Evolutionary conservation across 92 coral and sea anemone species (phyloP).

Genomic region (Palythoa caribaeorum): DNA sequence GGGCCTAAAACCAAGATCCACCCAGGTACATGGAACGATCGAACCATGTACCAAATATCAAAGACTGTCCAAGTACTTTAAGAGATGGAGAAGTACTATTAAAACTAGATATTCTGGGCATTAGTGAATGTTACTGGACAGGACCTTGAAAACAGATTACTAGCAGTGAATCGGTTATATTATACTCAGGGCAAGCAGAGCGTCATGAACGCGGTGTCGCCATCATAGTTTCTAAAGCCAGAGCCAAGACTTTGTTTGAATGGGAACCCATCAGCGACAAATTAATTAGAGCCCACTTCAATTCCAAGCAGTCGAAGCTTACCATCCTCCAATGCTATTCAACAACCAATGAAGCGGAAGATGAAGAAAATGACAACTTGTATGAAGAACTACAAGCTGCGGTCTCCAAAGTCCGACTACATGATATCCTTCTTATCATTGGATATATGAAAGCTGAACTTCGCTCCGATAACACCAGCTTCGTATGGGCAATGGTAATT

Average conservation of each 20-base stretch:
- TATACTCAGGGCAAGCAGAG: neutral
- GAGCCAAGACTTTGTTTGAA: neutral
- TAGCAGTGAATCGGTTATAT: too few relatives aligned
- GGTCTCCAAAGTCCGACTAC: neutral
- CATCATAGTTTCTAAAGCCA: neutral
- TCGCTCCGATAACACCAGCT: too few relatives aligned
- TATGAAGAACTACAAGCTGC: neutral
- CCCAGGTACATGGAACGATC: constrained; percentile 40
- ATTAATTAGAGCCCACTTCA: neutral
- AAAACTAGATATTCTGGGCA: neutral
- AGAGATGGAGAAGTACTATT: constrained; percentile 32
- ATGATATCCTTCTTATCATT: neutral
- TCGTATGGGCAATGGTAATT: too few relatives aligned
- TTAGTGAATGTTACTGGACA: too few relatives aligned
- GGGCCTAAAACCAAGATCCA: constrained; percentile 34
- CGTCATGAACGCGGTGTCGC: neutral
- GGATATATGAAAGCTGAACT: neutral
- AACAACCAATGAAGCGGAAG: neutral
- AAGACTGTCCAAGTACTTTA: constrained; percentile 39
- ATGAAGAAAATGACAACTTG: neutral
- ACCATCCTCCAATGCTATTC: neutral
- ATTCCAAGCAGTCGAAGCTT: neutral
- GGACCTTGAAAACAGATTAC: too few relatives aligned
- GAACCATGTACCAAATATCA: constrained; percentile 30
- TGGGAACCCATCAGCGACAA: neutral